Conservation (phyloP, 1,140 invertebrate genomes). For the Aphaenogaster ashmeadi region DNA sequence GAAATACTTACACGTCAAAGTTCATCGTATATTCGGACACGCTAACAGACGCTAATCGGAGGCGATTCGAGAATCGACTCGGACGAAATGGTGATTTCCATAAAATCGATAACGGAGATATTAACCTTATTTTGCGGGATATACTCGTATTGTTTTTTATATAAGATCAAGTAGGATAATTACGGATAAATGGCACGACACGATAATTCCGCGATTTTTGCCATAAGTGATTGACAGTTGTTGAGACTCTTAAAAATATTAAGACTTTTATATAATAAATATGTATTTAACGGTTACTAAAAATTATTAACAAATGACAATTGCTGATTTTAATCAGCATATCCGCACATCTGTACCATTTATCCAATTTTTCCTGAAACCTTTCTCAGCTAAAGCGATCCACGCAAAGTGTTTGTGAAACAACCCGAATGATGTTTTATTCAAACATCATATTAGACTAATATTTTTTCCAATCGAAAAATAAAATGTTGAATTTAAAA, state of each 20-base stretch:
- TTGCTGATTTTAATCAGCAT: neutral
- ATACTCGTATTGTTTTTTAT: neutral
- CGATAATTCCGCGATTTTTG: neutral
- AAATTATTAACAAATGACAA: neutral
- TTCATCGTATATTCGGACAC: conserved; percentile 1
- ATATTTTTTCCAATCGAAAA: neutral
- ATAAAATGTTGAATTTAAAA: neutral
- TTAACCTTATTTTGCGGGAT: neutral
- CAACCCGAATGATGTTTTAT: neutral
- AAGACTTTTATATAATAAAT: neutral
- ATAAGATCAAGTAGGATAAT: neutral
- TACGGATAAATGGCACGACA: neutral
- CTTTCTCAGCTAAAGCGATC: neutral
- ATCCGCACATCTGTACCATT: neutral
- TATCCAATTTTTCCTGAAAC: neutral
- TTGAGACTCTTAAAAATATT: neutral
- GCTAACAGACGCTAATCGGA: neutral
- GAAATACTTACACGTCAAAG: conserved; percentile 57
- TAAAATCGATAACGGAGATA: neutral
- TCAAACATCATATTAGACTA: neutral
- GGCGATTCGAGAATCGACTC: conserved; percentile 12
- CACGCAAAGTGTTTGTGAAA: neutral
- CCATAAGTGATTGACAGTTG: neutral
- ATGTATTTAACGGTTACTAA: neutral
- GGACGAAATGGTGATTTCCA: conserved; percentile 10